Evolutionary conservation across 2,888 invertebrate genomes (phyloP), one percentile per base, ranked within the genome.

Genomic region (Ochropleura leucogaster): DNA sequence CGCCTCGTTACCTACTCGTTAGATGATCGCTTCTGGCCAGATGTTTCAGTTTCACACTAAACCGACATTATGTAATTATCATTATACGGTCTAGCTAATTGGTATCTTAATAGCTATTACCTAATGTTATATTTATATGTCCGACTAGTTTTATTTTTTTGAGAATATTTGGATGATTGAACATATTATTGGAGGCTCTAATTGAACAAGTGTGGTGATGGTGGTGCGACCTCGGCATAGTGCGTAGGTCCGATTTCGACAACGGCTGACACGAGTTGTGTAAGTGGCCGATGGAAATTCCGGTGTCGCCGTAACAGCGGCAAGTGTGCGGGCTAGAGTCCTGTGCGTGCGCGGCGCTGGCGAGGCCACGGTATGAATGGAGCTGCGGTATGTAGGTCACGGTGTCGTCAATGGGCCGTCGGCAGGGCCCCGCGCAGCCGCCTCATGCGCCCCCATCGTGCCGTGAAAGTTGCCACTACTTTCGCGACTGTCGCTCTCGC

Each of bases 401-500:
- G 95, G 95, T 96, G 96, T 96, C 96, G 95, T 96, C 96, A 96
- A 96, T 96, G 96, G 95, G 94, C 95, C 94, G 93, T 89, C 92
- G 94, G 91, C 93, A 92, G 93, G 94, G 91, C 94, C 93, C 93
- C 93, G 93, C 95, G 93, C 94, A 91, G 90, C 94, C 93, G 93
- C 92, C 92, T 92, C 93, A 92, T 91, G 94, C 94, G 94, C 94
- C 95, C 94, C 93, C 95, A 94, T 94, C 94, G 93, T 91, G 91
- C 92, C 90, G 96, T 95, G 96, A 96, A 96, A 96, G 96, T 96
- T 95, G 93, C 95, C 93, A 92, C 95, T 95, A 95, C 96, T 96
- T 96, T 96, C 96, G 96, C 95, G 96, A 94, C 93, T 90, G 91
- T 93, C 93, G 91, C 90, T 89, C 80, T 83, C 84, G 79, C 87